Evolutionary conservation across 2,888 invertebrate genomes (phyloP), one percentile per base, ranked within the genome.

Genomic region (Dichetophora obliterata): DNA sequence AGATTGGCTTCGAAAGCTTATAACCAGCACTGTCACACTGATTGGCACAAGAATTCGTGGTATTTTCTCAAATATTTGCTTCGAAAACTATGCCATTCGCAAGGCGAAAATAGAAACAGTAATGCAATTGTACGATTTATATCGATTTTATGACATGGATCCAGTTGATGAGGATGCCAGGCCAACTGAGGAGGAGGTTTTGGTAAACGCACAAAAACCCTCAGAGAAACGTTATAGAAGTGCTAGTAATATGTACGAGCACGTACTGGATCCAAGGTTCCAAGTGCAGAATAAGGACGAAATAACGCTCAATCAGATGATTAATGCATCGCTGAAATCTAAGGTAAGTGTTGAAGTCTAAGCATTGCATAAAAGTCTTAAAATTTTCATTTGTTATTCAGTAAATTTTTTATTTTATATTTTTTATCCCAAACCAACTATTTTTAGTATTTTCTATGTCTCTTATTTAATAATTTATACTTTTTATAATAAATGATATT

Each of bases 251-350:
- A 80, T 83, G 11, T 86, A 84, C 74, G 85, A 85, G 0, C 86
- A 86, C 69, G 74, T 85, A 0, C 84, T 86, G 85, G 73, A 83
- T 0, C 83, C 83, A 0, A 82, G 82, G 2, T 86, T 86, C 48
- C 83, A 81, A 19, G 37, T 87, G 79, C 87, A 87, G 77, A 82
- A 82, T 48, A 82, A 81, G 4, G 71, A 83, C 24, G 69, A 78
- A 0, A 84, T 86, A 1, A 86, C 86, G 14, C 81, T 81, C 2
- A 85, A 86, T 81, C 86, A 87, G 76, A 78, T 86, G 75, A 83
- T 78, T 24, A 86, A 87, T 68, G 82, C 83, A 4, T 81, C 84
- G 34, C 80, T 80, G 57, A 87, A 87, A 74, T 80, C 81, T 11
- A 82, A 79, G 8, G 80, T 81, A 57, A 70, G 27, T 14, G 34